phyloP scores from a whole-genome alignment of 2,888 invertebrate species.

The Heliconius sara region DNA sequence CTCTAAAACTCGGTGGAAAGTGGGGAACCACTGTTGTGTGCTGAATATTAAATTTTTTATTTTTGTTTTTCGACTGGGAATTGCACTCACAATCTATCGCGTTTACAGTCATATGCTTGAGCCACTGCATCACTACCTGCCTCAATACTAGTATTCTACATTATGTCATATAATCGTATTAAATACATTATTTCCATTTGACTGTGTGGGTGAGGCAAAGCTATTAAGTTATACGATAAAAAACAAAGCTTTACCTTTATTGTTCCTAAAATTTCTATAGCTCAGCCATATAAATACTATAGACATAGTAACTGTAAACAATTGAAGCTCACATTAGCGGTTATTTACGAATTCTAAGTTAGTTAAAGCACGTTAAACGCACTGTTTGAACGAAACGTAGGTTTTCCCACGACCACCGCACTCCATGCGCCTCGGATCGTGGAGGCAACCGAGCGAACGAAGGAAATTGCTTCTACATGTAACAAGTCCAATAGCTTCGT shows the following conservation, averaged over 20 bases:
- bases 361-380: slow-evolving; percentile 34
- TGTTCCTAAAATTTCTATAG: not conserved
- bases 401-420: slow-evolving; percentile 45
- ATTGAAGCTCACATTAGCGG: slow-evolving; percentile 36
- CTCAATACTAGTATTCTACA: too few relatives aligned
- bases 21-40: too few relatives aligned
- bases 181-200: too few relatives aligned
- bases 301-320: slow-evolving; percentile 13
- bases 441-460: slow-evolving; percentile 55
- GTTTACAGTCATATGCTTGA: too few relatives aligned
- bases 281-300: slow-evolving; percentile 14
- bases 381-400: slow-evolving; percentile 33
- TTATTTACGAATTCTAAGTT: slow-evolving; percentile 34
- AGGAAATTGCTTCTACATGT: slow-evolving; percentile 40
- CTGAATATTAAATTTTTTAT: too few relatives aligned
- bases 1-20: too few relatives aligned
- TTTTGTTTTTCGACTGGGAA: too few relatives aligned
- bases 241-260: not conserved
- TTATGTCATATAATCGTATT: not conserved
- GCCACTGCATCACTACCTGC: too few relatives aligned
- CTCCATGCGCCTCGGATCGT: slow-evolving; percentile 43
- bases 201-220: too few relatives aligned
- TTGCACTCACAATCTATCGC: too few relatives aligned
- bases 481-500: slow-evolving; percentile 30
- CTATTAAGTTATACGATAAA: not conserved